phyloP scores from a whole-genome alignment of 2,888 invertebrate genomes.

The Oxystoma pomonae region DNA sequence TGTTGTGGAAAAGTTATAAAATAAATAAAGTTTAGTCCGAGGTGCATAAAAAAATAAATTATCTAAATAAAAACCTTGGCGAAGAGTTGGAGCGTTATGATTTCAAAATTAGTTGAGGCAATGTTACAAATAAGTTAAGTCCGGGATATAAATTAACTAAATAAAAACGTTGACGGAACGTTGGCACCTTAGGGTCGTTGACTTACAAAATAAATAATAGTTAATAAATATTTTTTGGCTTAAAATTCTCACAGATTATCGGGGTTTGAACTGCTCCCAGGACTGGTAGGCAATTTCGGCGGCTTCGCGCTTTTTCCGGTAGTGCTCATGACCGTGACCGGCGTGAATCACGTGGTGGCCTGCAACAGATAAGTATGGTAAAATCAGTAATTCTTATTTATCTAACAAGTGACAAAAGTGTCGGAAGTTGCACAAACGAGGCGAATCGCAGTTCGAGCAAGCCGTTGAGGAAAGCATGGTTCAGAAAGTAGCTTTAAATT shows the following conservation, averaged over 20 bases:
- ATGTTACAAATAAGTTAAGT: no score
- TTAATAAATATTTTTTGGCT: slow-evolving; percentile 21
- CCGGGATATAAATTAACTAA: no score
- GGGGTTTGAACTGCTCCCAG: slow-evolving; percentile 46
- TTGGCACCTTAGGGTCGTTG: no score
- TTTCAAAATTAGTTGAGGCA: no score
- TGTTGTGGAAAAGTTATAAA: no score
- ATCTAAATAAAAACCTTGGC: no score
- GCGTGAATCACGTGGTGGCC: slow-evolving; percentile 47
- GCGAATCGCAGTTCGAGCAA: not conserved
- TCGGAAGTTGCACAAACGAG: not conserved
- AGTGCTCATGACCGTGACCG: slow-evolving; percentile 51
- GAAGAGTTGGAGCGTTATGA: no score
- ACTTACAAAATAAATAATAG: slow-evolving; percentile 2
- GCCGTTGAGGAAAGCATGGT: not conserved
- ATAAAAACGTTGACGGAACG: no score
- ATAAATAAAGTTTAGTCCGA: no score
- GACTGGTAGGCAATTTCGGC: slow-evolving; percentile 45
- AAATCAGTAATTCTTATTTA: not conserved
- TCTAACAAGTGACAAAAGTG: not conserved
- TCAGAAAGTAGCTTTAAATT: no score
- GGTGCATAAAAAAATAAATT: no score
- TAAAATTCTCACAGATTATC: slow-evolving; percentile 21
- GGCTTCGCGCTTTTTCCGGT: slow-evolving; percentile 45
- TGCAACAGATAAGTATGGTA: slow-evolving; percentile 16